A percentile compares a stretch with the other conserved stretches of the same genome.
Conservation (phyloP, 2,888 invertebrate species). For the Sarcophaga caerulescens region DNA sequence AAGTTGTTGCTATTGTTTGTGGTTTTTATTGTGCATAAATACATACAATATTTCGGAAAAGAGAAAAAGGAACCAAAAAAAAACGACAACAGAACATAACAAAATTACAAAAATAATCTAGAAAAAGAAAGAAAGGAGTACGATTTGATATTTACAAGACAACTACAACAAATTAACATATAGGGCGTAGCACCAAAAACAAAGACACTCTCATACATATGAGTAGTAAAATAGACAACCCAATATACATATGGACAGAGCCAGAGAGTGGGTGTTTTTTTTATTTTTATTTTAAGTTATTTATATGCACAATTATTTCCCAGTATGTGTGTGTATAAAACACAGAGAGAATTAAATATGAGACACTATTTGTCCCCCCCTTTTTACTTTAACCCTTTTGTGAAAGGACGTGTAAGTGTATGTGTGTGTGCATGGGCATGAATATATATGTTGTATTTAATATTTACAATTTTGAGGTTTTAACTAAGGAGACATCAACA, state of each 20-base stretch:
- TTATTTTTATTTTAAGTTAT: conserved; percentile 44
- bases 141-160: conserved; percentile 52
- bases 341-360: background rate
- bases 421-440: background rate
- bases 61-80: too few relatives aligned
- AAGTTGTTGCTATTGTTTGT: conserved; percentile 45
- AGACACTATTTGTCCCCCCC: background rate
- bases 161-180: conserved; percentile 53
- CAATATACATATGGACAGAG: too few relatives aligned
- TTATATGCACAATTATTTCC: conserved; percentile 58
- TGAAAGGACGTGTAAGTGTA: background rate
- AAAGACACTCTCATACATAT: background rate
- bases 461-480: conserved; percentile 34
- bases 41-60: background rate
- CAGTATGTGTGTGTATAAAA: too few relatives aligned
- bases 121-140: conserved; percentile 16
- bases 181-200: background rate
- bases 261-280: too few relatives aligned
- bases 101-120: conserved; percentile 19
- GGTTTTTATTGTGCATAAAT: conserved; percentile 50
- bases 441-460: conserved; percentile 8
- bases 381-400: background rate
- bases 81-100: background rate
- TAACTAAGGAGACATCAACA: conserved; percentile 40
- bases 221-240: background rate